Conservation (phyloP, 2,888 invertebrate genomes). For the Tricholauxania praeusta region DNA sequence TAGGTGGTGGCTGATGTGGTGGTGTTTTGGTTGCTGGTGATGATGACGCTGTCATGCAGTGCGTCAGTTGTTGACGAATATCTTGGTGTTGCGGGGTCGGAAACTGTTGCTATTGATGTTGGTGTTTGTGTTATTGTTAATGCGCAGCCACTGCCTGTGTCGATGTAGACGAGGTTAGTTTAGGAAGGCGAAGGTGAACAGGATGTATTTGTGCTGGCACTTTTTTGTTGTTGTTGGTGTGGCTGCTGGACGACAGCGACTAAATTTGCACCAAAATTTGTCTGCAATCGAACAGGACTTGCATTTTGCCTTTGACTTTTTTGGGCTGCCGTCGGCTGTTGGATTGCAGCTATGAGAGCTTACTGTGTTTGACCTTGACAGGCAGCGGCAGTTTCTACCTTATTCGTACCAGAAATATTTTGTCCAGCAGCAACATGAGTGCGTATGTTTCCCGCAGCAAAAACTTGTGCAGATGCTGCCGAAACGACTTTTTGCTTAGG, state of each 20-base stretch:
- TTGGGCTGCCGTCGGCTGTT: slow-evolving; percentile 70
- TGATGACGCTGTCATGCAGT: no score
- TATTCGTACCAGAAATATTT: slow-evolving; percentile 70
- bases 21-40: no score
- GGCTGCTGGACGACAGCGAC: slow-evolving; percentile 72
- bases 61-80: no score
- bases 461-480: slow-evolving; percentile 70
- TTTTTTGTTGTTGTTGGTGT: slow-evolving; percentile 50
- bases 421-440: slow-evolving; percentile 68
- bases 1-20: no score
- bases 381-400: slow-evolving; percentile 67
- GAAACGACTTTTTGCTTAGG: no score
- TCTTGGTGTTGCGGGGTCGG: no score
- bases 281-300: slow-evolving; percentile 74
- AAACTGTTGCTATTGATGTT: no score
- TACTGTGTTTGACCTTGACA: slow-evolving; percentile 69
- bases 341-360: slow-evolving; percentile 70
- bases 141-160: slow-evolving; percentile 62
- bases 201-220: slow-evolving; percentile 44
- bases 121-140: slow-evolving; percentile 61
- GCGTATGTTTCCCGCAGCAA: slow-evolving; percentile 69
- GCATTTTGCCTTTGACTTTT: slow-evolving; percentile 71
- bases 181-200: slow-evolving; percentile 40
- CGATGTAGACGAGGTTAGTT: slow-evolving; percentile 41
- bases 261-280: slow-evolving; percentile 69